These are phyloP conservation scores for Doris montereyensis DNA, from an alignment of 2,888 invertebrate species.

Conservation along the genomic window DNA sequence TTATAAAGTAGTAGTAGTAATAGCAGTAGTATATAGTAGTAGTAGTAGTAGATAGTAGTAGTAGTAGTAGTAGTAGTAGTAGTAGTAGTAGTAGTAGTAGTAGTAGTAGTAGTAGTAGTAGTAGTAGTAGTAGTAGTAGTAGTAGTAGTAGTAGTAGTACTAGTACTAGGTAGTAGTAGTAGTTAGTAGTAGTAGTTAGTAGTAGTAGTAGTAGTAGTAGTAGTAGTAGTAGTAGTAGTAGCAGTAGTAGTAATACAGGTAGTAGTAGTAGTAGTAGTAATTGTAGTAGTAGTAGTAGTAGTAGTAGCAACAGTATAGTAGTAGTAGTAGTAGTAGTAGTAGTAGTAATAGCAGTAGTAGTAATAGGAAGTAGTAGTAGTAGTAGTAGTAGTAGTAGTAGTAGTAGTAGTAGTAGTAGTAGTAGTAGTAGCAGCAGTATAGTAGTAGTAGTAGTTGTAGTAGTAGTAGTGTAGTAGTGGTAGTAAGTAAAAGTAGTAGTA, in stretches of 20 bases:
- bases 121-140: conserved; percentile 20
- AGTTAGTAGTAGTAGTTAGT: conserved; percentile 16
- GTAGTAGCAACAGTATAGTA: not conserved
- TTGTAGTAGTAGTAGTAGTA: conserved; percentile 16
- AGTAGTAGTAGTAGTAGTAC: conserved; percentile 16
- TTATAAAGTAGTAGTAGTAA: not conserved
- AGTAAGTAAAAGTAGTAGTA: not conserved
- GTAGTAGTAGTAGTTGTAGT: conserved; percentile 9
- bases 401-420: not conserved
- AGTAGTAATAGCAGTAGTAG: not conserved
- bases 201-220: conserved; percentile 17
- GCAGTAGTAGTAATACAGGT: conserved; percentile 9
- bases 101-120: conserved; percentile 20
- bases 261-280: conserved; percentile 17
- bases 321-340: not conserved
- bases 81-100: conserved; percentile 19
- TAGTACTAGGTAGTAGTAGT: conserved; percentile 1
- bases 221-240: conserved; percentile 20
- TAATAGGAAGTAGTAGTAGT: not conserved
- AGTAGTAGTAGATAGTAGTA: conserved; percentile 3
- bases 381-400: not conserved
- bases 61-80: conserved; percentile 12
- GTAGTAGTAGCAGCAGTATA: conserved; percentile 6
- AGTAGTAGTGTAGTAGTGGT: conserved; percentile 20
- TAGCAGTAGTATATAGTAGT: not conserved